phyloP scores from a whole-genome alignment of 2,888 invertebrate genomes.

The Pammene aurita region DNA sequence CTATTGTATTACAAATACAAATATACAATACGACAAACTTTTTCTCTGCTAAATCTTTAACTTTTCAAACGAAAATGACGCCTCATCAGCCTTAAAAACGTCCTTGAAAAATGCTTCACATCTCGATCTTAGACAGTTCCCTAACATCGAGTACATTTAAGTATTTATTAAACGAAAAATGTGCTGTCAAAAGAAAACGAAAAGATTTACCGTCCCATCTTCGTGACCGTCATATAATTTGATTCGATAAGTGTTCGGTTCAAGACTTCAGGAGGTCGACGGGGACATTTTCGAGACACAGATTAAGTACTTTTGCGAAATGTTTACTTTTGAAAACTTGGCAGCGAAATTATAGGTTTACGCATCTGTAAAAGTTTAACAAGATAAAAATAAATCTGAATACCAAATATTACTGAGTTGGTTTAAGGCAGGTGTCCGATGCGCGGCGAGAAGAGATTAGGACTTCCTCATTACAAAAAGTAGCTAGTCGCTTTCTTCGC shows the following conservation, averaged over 20 bases:
- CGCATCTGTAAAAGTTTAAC: neutral
- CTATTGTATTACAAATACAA: no score
- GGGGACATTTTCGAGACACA: conserved; percentile 16
- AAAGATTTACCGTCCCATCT: conserved; percentile 26
- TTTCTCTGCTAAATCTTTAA: no score
- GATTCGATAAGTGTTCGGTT: conserved; percentile 32
- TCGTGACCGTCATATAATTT: conserved; percentile 28
- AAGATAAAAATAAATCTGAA: neutral
- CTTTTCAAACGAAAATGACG: neutral
- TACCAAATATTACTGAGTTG: neutral
- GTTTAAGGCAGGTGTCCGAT: neutral
- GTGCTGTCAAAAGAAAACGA: conserved; percentile 34
- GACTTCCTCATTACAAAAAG: no score
- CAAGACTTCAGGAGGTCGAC: neutral
- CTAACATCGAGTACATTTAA: conserved; percentile 12
- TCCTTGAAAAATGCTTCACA: conserved; percentile 43
- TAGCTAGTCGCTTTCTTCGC: no score
- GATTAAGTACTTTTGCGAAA: conserved; percentile 17
- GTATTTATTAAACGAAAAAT: conserved; percentile 32
- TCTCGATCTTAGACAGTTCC: conserved; percentile 52
- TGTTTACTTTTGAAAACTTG: neutral
- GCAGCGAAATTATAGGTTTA: neutral
- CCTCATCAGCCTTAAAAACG: neutral
- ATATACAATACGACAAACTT: neutral
- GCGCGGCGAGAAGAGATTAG: no score